Evolutionary conservation across 2,797 vertebrate genomes (phyloP).

Genomic region (Sparidentex hasta): DNA sequence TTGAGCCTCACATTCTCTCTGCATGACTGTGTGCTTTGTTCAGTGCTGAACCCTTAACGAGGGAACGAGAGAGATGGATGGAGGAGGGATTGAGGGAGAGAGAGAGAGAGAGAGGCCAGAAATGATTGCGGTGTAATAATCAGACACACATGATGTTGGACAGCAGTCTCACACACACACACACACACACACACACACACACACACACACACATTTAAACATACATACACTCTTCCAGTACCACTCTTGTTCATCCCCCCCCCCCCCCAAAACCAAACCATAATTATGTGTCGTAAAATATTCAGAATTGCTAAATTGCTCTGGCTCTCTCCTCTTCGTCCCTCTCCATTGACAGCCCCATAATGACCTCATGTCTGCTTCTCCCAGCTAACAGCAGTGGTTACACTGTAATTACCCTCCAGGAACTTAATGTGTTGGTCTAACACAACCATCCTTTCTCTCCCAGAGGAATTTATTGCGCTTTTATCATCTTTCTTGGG

Average conservation of each 20-base stretch:
- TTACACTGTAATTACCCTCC: conserved; percentile 83
- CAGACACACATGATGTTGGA: conserved; percentile 79
- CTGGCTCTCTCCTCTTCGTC: conserved; percentile 76
- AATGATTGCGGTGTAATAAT: conserved; percentile 82
- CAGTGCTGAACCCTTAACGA: conserved; percentile 66
- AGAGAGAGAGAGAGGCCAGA: conserved; percentile 60
- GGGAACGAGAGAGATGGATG: conserved; percentile 73
- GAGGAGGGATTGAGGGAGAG: conserved; percentile 57
- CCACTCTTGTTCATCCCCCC: conserved; percentile 63
- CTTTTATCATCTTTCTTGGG: conserved; percentile 71
- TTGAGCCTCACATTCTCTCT: conserved; percentile 78
- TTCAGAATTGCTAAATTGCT: conserved; percentile 84
- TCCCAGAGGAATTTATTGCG: conserved; percentile 72
- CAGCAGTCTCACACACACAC: conserved; percentile 53
- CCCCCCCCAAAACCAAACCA: conserved; percentile 68
- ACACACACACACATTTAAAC: conserved; percentile 41
- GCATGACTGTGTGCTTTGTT: conserved; percentile 84
- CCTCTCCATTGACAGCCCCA: conserved; percentile 75
- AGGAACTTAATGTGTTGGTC: conserved; percentile 81
- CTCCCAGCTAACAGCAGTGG: conserved; percentile 75
- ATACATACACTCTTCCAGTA: conserved; percentile 58
- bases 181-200: conserved; percentile 39
- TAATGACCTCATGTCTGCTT: conserved; percentile 85
- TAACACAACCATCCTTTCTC: conserved; percentile 75
- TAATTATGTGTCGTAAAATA: conserved; percentile 85